These are phyloP conservation scores for Delia radicum DNA, from an alignment of 1,140 invertebrate genomes.

Conservation along the genomic window DNA sequence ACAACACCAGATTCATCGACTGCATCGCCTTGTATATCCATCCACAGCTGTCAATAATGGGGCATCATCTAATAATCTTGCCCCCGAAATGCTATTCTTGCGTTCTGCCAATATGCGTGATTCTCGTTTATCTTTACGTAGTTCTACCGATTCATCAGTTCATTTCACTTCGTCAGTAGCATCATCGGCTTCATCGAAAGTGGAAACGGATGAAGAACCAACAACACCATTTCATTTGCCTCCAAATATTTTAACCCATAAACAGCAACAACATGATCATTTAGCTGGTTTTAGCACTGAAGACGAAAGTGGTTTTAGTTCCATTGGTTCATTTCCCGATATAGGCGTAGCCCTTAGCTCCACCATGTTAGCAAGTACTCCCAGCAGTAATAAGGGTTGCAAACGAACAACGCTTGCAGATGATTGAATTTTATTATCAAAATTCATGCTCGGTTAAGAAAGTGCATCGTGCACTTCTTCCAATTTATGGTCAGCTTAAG, in stretches of 20 bases:
- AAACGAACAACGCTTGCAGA: no score
- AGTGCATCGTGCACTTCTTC: no score
- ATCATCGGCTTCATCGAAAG: constrained; percentile 36
- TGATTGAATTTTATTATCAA: no score
- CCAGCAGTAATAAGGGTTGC: no score
- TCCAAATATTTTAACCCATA: not conserved
- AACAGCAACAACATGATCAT: constrained; percentile 29
- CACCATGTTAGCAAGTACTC: constrained; percentile 38
- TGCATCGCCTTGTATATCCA: no score
- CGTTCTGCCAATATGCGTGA: no score
- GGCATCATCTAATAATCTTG: constrained; percentile 27
- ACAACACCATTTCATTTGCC: constrained; percentile 7
- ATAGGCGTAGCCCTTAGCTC: constrained; percentile 64
- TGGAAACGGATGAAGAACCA: constrained; percentile 50
- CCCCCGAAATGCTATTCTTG: no score
- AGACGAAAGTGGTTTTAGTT: constrained; percentile 80
- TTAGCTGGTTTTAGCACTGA: constrained; percentile 57
- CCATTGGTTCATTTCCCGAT: constrained; percentile 78
- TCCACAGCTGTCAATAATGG: not conserved
- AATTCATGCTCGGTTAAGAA: no score
- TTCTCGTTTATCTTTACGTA: constrained; percentile 49
- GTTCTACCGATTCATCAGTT: constrained; percentile 53
- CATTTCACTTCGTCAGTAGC: constrained; percentile 54
- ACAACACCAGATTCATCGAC: constrained; percentile 2
- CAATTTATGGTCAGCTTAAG: no score